Evolutionary conservation across 2,113 vertebrate species (phyloP).

Genomic region (Ageneiosus marmoratus): DNA sequence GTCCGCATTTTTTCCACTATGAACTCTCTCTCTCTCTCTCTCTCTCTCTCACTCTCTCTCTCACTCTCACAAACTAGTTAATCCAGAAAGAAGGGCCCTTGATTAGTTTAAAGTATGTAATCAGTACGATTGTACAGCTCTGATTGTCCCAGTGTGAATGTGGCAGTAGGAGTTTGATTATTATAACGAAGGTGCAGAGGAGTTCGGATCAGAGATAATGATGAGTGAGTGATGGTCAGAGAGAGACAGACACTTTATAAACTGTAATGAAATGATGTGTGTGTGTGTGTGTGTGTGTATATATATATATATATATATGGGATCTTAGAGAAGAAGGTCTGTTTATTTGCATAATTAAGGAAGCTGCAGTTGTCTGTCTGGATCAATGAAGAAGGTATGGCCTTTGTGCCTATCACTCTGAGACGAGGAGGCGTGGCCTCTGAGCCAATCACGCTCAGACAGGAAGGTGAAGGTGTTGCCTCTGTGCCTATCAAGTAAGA

Average conservation of each 20-base stretch:
- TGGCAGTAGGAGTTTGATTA: conserved; percentile 44
- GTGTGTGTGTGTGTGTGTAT: too few relatives aligned
- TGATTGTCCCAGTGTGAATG: conserved; percentile 35
- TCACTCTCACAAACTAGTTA: not conserved
- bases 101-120: conserved; percentile 37
- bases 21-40: not conserved
- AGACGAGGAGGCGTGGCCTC: not conserved
- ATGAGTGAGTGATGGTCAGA: conserved; percentile 13
- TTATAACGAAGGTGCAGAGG: conserved; percentile 5
- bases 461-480: not conserved
- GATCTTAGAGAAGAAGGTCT: not conserved
- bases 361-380: not conserved
- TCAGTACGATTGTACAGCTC: conserved; percentile 23
- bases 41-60: not conserved
- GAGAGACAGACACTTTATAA: not conserved
- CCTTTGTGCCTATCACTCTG: not conserved
- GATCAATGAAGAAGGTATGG: not conserved
- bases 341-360: too few relatives aligned
- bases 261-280: too few relatives aligned
- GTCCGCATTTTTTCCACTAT: not conserved
- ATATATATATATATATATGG: not conserved
- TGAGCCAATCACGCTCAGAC: not conserved
- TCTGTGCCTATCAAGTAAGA: not conserved
- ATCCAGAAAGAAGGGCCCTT: conserved; percentile 19
- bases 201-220: conserved; percentile 11